Evolutionary conservation across 2,797 vertebrate species (phyloP), one percentile per base, ranked within the genome.

Genomic region (Cichlasoma orientale): DNA sequence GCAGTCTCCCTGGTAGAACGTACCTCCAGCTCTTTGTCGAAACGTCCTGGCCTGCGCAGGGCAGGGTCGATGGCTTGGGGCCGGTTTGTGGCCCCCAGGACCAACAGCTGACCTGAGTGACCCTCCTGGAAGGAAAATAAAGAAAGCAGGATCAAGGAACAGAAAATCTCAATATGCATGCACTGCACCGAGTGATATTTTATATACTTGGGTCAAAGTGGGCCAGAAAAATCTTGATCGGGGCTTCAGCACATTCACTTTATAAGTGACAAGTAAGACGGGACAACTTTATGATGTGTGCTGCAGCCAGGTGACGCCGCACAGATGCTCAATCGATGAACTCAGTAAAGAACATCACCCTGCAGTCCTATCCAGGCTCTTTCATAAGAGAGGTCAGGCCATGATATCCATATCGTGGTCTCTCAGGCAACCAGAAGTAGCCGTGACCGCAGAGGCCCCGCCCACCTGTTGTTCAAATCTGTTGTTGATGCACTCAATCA

Each of bases 11-110:
- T 10, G 21, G 27, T 4, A 2, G 2, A 2, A 79, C 74, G 1
- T 29, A 99, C 97, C 93, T 99, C 98, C 85, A 99, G 94, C 93
- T 99, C 98, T 84, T 97, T 98, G 89, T 99, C 98, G 11, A 99
- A 99, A 29, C 98, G 96, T 0, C 98, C 98, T 0, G 98, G 98
- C 31, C 98, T 95, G 58, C 98, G 96, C 63, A 99, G 93, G 0
- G 98, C 98, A 1, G 96, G 93, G 82, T 99, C 98, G 38, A 99
- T 90, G 0, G 97, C 96, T 0, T 99, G 96, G 70, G 97, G 98
- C 12, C 98, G 96, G 85, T 99, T 99, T 8, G 98, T 99, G 72
- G 98, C 98, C 36, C 97, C 98, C 14, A 99, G 94, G 5, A 99
- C 96, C 90, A 99, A 56, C 25, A 99, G 93, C 72, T 96, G 97